Evolutionary conservation across 2,797 vertebrate genomes (phyloP).

Genomic region (Channallabes apus): DNA sequence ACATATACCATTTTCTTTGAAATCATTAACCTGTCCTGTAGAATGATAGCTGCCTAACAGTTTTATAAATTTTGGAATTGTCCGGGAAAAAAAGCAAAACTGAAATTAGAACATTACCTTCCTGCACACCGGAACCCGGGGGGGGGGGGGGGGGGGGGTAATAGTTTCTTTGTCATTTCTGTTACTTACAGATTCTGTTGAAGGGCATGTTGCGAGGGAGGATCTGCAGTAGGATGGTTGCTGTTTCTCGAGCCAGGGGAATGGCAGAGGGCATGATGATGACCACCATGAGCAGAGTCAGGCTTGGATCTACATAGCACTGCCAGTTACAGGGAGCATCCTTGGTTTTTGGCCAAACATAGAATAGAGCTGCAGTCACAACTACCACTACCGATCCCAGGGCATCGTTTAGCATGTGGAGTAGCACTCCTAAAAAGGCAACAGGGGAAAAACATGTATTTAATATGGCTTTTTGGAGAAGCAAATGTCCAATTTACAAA

Average conservation of each 20-base stretch:
- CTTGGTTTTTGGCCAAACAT: conserved; percentile 65
- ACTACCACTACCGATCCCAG: conserved; percentile 84
- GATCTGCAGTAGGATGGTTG: conserved; percentile 80
- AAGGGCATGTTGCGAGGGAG: conserved; percentile 75
- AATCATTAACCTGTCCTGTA: too few species aligned
- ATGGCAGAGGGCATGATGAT: conserved; percentile 81
- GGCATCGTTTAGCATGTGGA: conserved; percentile 84
- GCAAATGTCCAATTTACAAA: background rate
- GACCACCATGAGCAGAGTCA: conserved; percentile 80
- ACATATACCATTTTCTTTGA: too few species aligned
- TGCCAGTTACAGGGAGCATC: conserved; percentile 77
- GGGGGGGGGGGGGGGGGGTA: background rate
- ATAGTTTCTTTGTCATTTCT: background rate
- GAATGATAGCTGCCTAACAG: too few species aligned
- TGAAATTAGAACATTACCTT: background rate
- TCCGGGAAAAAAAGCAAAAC: background rate
- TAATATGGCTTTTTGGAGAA: background rate
- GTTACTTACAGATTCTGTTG: conserved; percentile 75
- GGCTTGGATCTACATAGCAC: conserved; percentile 84
- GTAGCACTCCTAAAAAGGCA: conserved; percentile 73
- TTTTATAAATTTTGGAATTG: background rate
- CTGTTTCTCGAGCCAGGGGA: conserved; percentile 80
- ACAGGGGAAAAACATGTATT: background rate
- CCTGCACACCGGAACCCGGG: too few species aligned
- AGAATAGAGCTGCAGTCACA: conserved; percentile 79